Base-by-base conservation (phyloP, 1,140 invertebrate species). In the Neomicropteryx cornuta region DNA sequence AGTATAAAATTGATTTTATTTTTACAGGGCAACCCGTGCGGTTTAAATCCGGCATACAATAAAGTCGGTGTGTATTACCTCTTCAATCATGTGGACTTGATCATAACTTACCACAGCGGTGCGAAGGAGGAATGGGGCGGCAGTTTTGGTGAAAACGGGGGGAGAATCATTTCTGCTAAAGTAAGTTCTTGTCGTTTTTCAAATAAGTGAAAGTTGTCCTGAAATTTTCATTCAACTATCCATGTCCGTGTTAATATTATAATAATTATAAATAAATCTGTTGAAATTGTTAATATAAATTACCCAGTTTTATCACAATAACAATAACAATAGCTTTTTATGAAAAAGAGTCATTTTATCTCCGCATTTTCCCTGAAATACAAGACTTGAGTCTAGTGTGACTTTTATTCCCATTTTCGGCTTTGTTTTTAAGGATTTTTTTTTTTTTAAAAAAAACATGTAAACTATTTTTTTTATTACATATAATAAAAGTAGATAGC, bases 61-160 rank as follows among this genome's bases (percentile, higher is more conserved):
- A 67, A 73, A 43, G 60, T 70, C 1, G 76, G 86, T 43, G 81
- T 80, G 1, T 96, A 86, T 58, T 98, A 93, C 63, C 63, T 97
- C 14, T 97, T 94, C 63, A 99, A 99, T 68, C 95, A 99, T 66
- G 88, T 98, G 8, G 89, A 97, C 60, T 71, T 99, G 39, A 76
- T 72, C 34, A 87, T 99, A 29, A 88, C 81, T 10, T 99, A 97
- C 65, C 91, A 98, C 56, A 91, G 84, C 58, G 86, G 86, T 2
- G 71, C 68, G 20, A 61, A 73, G 19, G 86, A 92, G 56, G 88
- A 93, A 21, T 92, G 88, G 89, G 84, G 85, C 33, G 70, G 66
- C 38, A 65, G 75, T 27, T 81, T 88, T 55, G 65, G 72, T 36
- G 78, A 77, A 10, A 80, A 81, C 52, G 89, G 87, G 40, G 94